Evolutionary conservation across 64 coral and sea anemone species (phyloP).

Genomic region (Orbicella faveolata): DNA sequence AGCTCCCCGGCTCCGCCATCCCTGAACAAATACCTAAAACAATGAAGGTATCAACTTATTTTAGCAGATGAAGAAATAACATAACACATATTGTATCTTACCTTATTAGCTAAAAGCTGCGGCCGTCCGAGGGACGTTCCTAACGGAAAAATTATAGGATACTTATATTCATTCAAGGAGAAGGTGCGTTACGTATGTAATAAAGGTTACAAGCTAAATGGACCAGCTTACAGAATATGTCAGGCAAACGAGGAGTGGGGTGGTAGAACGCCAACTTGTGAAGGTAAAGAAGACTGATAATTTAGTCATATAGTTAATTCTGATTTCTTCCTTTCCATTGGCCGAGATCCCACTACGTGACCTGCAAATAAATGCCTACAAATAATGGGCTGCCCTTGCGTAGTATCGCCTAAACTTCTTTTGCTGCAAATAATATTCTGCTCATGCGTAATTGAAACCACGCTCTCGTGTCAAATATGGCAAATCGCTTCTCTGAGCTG

Average conservation of each 20-base stretch:
- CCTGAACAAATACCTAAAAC: neutral
- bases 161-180: constrained; percentile 19
- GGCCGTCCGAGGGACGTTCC: neutral
- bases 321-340: neutral
- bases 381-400: too few relatives aligned
- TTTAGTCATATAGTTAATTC: too few relatives aligned
- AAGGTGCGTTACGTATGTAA: neutral
- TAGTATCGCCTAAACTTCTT: too few relatives aligned
- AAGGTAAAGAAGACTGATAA: neutral
- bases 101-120: constrained; percentile 12
- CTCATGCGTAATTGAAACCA: too few relatives aligned
- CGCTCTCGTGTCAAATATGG: too few relatives aligned
- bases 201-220: constrained; percentile 5
- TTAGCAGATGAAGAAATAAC: neutral
- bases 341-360: too few relatives aligned
- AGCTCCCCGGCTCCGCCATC: too few relatives aligned
- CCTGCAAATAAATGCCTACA: too few relatives aligned
- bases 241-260: constrained; percentile 43
- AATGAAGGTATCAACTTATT: neutral
- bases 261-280: neutral
- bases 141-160: neutral
- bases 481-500: too few relatives aligned
- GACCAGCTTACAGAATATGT: constrained; percentile 32
- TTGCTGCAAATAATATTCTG: too few relatives aligned
- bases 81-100: neutral